Base-by-base conservation (phyloP, 2,113 vertebrate species). In the Ciconia boyciana region DNA sequence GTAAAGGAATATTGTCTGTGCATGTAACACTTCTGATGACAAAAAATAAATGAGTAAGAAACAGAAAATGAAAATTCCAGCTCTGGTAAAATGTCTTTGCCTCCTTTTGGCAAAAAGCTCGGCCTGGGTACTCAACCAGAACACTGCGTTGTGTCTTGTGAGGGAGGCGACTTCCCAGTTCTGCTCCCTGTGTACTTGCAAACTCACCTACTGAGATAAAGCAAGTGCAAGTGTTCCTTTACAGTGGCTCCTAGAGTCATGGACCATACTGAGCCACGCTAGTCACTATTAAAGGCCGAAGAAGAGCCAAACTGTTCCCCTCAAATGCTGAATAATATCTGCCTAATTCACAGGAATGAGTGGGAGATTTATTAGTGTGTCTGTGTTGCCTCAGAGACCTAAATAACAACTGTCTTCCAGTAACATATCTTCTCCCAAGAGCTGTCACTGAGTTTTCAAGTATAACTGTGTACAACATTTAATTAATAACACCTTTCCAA, bases 401-500 rank as follows among this genome's bases (percentile, higher is more conserved):
- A 75, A 92, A 51, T 51, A 92, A 54, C 84, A 88, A 62, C 18
- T 57, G 32, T 49, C 62, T 89, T 58, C 34, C 29, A 65, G 54
- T 92, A 92, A 93, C 22, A 0, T 2, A 41, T 62, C 57, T 82
- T 88, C 31, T 68, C 46, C 76, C 62, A 43, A 22, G 70, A 93
- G 78, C 46, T 93, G 62, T 13, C 70, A 34, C 58, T 61, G 69
- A 79, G 49, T 78, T 96, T 82, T 91, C 82, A 55, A 83, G 87
- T 74, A 32, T 82, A 76, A 36, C 71, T 55, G n/a, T 49, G 76
- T 78, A 71, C 75, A 78, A 43, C 48, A 24, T 64, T 71, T 92
- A 94, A 95, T 95, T 94, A 96, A 25, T 44, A 93, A 49, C 41
- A 79, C 57, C 28, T 85, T 94, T 90, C 82, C 70, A 90, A 77